Percentiles rank a stretch among this genome's conserved stretches.
These are phyloP conservation scores for Nematolebias whitei DNA, from an alignment of 2,113 vertebrate genomes.

Conservation along the genomic window DNA sequence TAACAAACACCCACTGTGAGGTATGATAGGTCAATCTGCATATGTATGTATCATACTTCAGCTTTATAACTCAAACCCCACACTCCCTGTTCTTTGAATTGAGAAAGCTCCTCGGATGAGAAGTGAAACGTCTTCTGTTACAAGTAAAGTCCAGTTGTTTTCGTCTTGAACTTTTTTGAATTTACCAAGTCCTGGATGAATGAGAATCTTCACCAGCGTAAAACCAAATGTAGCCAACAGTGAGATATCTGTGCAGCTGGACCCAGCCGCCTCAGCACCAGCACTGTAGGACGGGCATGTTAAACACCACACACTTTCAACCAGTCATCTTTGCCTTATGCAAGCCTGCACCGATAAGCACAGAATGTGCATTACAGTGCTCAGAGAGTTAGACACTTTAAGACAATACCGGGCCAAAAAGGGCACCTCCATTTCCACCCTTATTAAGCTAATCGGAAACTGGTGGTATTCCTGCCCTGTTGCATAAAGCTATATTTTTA, in stretches of 20 bases:
- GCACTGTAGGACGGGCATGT: conserved; percentile 40
- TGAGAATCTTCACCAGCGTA: no score
- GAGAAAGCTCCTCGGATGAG: no score
- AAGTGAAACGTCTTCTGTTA: no score
- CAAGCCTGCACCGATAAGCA: conserved; percentile 48
- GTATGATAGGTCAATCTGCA: no score
- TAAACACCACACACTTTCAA: conserved; percentile 49
- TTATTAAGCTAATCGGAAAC: conserved; percentile 75
- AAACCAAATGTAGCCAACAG: conserved; percentile 15
- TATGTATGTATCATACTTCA: no score
- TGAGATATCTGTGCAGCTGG: conserved; percentile 47
- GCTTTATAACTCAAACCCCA: no score
- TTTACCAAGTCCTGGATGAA: no score
- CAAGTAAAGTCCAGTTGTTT: no score
- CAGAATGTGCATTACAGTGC: conserved; percentile 55
- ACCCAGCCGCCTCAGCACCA: conserved; percentile 47
- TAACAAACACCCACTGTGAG: no score
- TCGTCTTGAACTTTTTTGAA: no score
- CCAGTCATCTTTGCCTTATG: conserved; percentile 45
- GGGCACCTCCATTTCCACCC: conserved; percentile 60
- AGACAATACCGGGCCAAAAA: conserved; percentile 43
- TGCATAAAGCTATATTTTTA: conserved; percentile 8
- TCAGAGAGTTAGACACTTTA: conserved; percentile 41
- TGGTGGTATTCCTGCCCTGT: conserved; percentile 17
- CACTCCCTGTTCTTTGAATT: no score